Base-by-base conservation (phyloP, 2,888 invertebrate genomes). In the Chamaedrilus cognettii region DNA sequence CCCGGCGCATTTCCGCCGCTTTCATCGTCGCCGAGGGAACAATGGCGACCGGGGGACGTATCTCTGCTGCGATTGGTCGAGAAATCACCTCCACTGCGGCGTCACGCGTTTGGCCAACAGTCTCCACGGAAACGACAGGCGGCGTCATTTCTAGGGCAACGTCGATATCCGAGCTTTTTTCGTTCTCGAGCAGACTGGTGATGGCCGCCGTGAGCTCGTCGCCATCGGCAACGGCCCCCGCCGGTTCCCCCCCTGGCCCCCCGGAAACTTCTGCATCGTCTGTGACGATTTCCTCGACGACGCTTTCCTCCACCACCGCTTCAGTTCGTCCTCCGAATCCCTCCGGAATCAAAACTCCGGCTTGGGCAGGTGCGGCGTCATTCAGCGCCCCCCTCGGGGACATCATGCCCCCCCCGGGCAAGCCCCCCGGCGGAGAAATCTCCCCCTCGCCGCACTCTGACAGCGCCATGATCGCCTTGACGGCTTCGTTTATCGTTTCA, bases 401-500 rank as follows among this genome's bases (percentile, higher is more conserved):
- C 35, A 35, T 33, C 11, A 15, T 7, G 11, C 34, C 60, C 19
- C 42, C 33, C 15, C 42, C 60, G 11, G 33, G 35, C 42, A 65
- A 51, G 63, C 57, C 57, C 26, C 15, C 19, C 49, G 19, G 52
- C 28, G 52, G 52, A 26, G n/a, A n/a, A n/a, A n/a, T n/a, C n/a
- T n/a, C n/a, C n/a, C n/a, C n/a, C 11, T 7, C 26, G 11, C 34
- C 60, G 34, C 42, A 11, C 15, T 28, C 60, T 50, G 33, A 49
- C 42, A 65, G 58, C 59, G 56, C 57, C 26, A 50, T 59, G 26
- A 65, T 65, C 3, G 65, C 49, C 50, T 35, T 28, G 3, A 65
- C 65, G 11, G 65, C 65, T 52, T 65, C 59, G 31, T 33, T 34
- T 3, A 65, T 65, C 2, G 59, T 60, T 31, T 65, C 66, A 23